Evolutionary conservation across 2,113 vertebrate genomes (phyloP).

Genomic region (Carassius gibelio): DNA sequence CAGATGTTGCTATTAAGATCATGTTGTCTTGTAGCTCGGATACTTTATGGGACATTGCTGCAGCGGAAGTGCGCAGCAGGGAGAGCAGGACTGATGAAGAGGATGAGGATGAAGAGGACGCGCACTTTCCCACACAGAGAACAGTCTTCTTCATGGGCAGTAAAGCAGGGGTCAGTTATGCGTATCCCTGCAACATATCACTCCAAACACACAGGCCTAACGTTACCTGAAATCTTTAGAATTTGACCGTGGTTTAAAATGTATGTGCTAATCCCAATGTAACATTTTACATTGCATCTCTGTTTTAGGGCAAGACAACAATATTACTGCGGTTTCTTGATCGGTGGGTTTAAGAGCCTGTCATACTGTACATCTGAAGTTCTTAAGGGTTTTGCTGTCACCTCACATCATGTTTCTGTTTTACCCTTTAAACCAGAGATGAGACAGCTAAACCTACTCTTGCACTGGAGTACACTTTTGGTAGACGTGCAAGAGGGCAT

Average conservation of each 20-base stretch:
- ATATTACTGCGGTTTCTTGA: conserved; percentile 91
- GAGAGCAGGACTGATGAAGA: conserved; percentile 64
- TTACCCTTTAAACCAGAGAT: conserved; percentile 76
- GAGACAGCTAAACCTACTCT: conserved; percentile 90
- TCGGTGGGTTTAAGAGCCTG: conserved; percentile 76
- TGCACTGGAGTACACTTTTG: conserved; percentile 93
- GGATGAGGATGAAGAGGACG: conserved; percentile 46
- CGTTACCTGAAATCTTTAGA: not conserved
- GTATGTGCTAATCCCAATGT: too few relatives aligned
- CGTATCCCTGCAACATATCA: not conserved
- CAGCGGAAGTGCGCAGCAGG: conserved; percentile 78
- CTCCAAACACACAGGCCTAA: not conserved
- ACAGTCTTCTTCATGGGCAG: conserved; percentile 88
- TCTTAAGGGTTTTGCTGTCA: not conserved
- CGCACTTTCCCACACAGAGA: conserved; percentile 75
- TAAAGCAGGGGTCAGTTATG: conserved; percentile 83
- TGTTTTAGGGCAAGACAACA: conserved; percentile 85
- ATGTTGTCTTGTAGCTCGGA: conserved; percentile 70
- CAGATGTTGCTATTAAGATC: not conserved
- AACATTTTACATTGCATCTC: not conserved
- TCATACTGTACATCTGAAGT: not conserved
- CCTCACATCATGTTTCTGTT: not conserved
- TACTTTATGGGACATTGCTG: conserved; percentile 90
- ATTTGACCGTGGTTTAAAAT: too few relatives aligned
- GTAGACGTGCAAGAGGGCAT: conserved; percentile 86